These are phyloP conservation scores for Acanthoscelides obtectus DNA, from an alignment of 2,888 invertebrate species.

Conservation along the genomic window DNA sequence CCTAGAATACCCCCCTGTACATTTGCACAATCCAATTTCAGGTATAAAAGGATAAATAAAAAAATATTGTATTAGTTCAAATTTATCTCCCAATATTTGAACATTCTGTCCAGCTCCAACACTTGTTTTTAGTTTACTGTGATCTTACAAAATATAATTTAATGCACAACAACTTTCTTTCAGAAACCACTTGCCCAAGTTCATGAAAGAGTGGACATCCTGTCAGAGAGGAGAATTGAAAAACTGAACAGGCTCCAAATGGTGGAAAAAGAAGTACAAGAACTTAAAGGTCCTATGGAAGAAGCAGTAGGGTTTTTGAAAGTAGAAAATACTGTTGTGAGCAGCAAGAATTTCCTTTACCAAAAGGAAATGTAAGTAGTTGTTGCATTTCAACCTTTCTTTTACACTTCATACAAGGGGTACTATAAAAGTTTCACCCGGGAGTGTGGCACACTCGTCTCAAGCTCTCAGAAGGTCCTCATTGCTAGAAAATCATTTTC, in stretches of 20 bases:
- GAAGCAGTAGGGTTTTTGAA: constrained; percentile 74
- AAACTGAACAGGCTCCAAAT: constrained; percentile 81
- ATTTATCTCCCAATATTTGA: too few relatives aligned
- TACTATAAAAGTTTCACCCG: too few relatives aligned
- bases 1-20: too few relatives aligned
- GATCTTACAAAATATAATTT: background rate
- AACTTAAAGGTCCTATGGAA: constrained; percentile 72
- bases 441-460: too few relatives aligned
- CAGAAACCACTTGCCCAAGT: constrained; percentile 76
- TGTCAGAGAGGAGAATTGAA: constrained; percentile 70
- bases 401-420: too few relatives aligned
- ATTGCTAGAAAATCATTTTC: too few relatives aligned
- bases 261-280: constrained; percentile 75
- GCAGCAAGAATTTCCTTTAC: constrained; percentile 64
- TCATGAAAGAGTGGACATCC: constrained; percentile 64
- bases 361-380: constrained; percentile 67
- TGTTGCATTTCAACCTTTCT: too few relatives aligned
- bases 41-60: too few relatives aligned
- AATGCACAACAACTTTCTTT: too few relatives aligned
- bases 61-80: too few relatives aligned
- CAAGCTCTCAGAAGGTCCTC: too few relatives aligned
- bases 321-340: constrained; percentile 69
- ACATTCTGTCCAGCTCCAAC: background rate
- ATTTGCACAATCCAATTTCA: too few relatives aligned
- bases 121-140: background rate